phyloP scores from a whole-genome alignment of 2,797 vertebrate species.

The Artibeus lituratus region DNA sequence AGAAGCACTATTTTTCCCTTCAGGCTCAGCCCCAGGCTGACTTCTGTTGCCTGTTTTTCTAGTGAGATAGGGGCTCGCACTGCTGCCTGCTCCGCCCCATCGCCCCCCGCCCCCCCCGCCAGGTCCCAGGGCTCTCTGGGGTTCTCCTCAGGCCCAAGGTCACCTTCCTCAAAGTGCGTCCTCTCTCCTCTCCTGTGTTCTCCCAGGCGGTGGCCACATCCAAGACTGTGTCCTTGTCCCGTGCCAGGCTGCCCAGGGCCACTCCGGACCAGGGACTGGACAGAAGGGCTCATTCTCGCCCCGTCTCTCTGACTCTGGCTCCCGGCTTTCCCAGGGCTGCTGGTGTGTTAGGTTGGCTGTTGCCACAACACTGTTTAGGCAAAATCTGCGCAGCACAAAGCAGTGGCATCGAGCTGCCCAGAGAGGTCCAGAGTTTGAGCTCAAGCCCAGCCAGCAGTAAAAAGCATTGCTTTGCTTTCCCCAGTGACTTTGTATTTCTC shows the following conservation, averaged over 20 bases:
- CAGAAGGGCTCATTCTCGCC: background rate
- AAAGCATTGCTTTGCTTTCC: background rate
- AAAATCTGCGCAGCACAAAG: background rate
- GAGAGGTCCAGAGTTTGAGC: background rate
- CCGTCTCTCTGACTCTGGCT: background rate
- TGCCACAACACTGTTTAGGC: background rate
- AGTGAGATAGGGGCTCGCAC: background rate
- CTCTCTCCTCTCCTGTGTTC: background rate
- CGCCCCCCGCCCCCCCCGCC: background rate
- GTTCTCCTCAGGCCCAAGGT: background rate
- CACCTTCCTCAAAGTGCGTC: background rate
- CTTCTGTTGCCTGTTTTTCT: background rate
- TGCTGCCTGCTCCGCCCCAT: background rate
- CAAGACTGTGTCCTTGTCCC: background rate
- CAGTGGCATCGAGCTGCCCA: background rate
- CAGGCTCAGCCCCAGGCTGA: background rate
- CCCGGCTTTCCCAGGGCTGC: background rate
- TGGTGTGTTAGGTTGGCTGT: fast-evolving
- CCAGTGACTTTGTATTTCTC: background rate
- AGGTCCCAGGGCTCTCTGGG: background rate
- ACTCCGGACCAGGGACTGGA: background rate
- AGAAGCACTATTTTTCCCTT: fast-evolving
- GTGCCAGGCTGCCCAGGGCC: background rate
- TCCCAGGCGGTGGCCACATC: background rate
- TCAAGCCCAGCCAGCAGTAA: background rate